A percentile compares a stretch with the other conserved stretches of the same genome.
Conservation (phyloP, 2,888 invertebrate species). For the Agrochola litura region DNA sequence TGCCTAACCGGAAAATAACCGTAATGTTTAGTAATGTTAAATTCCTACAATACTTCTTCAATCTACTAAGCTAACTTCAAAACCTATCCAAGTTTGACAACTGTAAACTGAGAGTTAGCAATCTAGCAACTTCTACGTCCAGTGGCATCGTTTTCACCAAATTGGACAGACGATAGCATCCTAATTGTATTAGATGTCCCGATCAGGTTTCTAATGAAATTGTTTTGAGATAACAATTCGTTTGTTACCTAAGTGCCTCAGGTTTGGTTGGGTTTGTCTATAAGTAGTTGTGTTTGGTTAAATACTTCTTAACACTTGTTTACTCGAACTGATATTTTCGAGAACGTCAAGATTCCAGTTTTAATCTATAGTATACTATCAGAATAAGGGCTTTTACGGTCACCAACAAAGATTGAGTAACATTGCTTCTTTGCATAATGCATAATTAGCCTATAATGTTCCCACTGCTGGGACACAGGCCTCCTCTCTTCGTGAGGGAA, state of each 20-base stretch:
- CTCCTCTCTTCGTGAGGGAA: too few relatives aligned
- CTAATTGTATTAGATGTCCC: conserved; percentile 22
- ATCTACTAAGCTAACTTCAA: neutral
- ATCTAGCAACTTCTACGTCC: neutral
- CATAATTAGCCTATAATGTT: too few relatives aligned
- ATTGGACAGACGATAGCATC: conserved; percentile 7
- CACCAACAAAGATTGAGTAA: neutral
- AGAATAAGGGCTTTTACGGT: neutral
- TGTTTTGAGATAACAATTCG: neutral
- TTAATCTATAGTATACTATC: neutral
- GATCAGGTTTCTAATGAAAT: conserved; percentile 9
- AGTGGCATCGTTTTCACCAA: conserved; percentile 18
- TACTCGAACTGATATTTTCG: neutral
- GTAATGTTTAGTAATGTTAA: too few relatives aligned
- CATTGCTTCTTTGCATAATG: neutral
- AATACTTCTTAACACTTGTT: neutral
- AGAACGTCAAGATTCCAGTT: neutral
- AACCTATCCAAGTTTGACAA: neutral
- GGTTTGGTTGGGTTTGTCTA: neutral
- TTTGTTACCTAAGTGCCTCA: neutral
- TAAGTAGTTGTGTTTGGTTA: neutral
- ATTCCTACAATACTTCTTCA: neutral
- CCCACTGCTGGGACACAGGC: too few relatives aligned
- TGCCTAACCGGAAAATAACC: too few relatives aligned
- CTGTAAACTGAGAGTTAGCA: neutral